Percentiles rank a stretch among this genome's conserved stretches.
Evolutionary conservation across 2,888 invertebrate species (phyloP).

Genomic region (Hypomecis atomaria): DNA sequence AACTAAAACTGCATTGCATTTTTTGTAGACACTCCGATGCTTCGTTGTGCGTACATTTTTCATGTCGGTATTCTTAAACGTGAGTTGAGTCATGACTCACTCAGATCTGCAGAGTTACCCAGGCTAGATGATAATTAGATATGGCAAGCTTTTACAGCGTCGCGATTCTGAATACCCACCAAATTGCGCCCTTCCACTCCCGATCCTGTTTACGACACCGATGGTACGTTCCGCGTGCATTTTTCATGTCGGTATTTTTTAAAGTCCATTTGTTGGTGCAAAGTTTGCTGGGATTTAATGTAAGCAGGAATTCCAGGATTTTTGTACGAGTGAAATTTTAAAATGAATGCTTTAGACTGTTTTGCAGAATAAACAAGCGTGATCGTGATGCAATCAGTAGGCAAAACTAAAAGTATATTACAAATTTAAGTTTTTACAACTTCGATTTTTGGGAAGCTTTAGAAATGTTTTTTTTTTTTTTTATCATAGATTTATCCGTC

Average conservation of each 20-base stretch:
- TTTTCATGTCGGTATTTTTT: slow-evolving; percentile 36
- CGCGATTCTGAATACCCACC: slow-evolving; percentile 79
- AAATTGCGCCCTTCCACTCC: slow-evolving; percentile 82
- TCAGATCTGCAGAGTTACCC: too few species aligned
- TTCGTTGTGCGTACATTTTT: too few species aligned
- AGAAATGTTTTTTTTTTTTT: too few species aligned
- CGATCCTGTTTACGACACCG: slow-evolving; percentile 74
- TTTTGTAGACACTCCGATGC: too few species aligned
- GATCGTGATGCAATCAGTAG: too few species aligned
- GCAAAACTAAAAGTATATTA: not conserved
- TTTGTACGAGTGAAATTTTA: slow-evolving; percentile 10
- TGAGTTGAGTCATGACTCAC: too few species aligned
- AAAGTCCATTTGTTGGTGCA: slow-evolving; percentile 19
- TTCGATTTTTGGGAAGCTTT: too few species aligned
- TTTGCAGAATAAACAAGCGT: not conserved
- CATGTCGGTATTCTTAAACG: too few species aligned
- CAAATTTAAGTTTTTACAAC: too few species aligned
- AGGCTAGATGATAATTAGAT: slow-evolving; percentile 56
- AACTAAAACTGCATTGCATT: too few species aligned
- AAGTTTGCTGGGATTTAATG: slow-evolving; percentile 16
- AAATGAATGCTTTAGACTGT: slow-evolving; percentile 17
- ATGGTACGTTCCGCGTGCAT: slow-evolving; percentile 68
- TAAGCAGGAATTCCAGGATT: slow-evolving; percentile 16
- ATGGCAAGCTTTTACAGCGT: slow-evolving; percentile 82
- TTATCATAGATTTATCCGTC: too few species aligned